These are phyloP conservation scores for Tetraodon nigroviridis DNA, from an alignment of 2,113 vertebrate genomes.

Conservation along the genomic window DNA sequence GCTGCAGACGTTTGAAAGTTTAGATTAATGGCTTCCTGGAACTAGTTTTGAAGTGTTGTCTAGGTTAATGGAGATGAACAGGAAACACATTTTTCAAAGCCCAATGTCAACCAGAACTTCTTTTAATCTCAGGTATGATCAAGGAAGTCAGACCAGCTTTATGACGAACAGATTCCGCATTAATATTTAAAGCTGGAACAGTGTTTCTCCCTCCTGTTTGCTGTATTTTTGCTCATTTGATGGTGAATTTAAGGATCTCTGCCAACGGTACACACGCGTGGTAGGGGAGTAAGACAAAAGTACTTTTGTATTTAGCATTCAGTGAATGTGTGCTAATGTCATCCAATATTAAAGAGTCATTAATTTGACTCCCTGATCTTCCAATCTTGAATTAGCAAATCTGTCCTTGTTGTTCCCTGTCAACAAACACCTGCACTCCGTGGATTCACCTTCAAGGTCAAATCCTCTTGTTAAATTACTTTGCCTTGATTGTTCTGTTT, in stretches of 20 bases:
- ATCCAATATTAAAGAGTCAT: constrained; percentile 49
- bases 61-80: constrained; percentile 27
- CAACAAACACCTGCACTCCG: constrained; percentile 59
- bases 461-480: constrained; percentile 62
- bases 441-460: constrained; percentile 68
- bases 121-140: not conserved
- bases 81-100: no score
- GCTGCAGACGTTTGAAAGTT: constrained; percentile 29
- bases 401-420: constrained; percentile 55
- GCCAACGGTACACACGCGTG: no score
- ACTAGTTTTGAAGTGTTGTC: constrained; percentile 42
- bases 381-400: constrained; percentile 63
- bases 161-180: no score
- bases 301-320: not conserved
- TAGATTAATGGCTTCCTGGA: constrained; percentile 38
- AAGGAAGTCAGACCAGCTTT: no score
- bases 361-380: constrained; percentile 48
- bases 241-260: no score
- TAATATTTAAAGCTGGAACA: no score
- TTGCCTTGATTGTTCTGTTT: constrained; percentile 46
- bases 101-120: no score
- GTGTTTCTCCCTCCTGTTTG: no score
- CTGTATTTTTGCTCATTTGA: no score
- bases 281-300: no score
- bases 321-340: constrained; percentile 35